Evolutionary conservation across 1,140 invertebrate genomes (phyloP), one percentile per base, ranked within the genome.

Genomic region (Cepaea nemoralis): DNA sequence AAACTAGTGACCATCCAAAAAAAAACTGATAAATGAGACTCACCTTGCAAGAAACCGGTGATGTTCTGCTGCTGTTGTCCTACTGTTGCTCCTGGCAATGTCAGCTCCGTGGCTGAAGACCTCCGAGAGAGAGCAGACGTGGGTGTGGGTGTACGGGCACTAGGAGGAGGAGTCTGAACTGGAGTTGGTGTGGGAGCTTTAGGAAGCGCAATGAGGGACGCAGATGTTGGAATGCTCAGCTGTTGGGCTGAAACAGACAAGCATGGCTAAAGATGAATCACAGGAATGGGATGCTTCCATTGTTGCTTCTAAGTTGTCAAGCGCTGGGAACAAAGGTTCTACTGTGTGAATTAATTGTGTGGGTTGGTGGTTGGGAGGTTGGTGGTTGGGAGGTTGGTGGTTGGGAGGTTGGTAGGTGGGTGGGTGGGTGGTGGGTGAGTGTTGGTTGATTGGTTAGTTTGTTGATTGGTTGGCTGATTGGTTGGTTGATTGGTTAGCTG

Each of bases 141-240:
- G 14, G 82, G 82, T 19, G 85, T 88, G 0, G 84, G 84, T 75
- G 85, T 87, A 31, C 85, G 83, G 33, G 80, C 79, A 55, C 82
- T 81, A n/a, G 84, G 77, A 8, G 85, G 77, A 78, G 75, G 79
- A 71, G 84, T 83, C 24, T 84, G 85, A 40, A 84, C 82, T 27
- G 86, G 84, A 0, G 85, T 86, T 37, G 85, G 81, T 33, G 85
- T 87, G 63, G 84, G 84, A 42, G 81, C 74, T 55, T 87, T 84
- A 37, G 85, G 85, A 12, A 82, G 40, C 33, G 79, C 78, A 59
- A 80, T 80, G 8, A 80, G 33, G 10, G 77, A 69, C 39, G 80
- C 48, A 45, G 83, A 48, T 48, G 73, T 67, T 0, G 27, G 67
- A 50, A 48, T 70, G 55, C 45, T 40, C 59, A 67, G 63, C 48